Base-by-base conservation (phyloP, 2,797 vertebrate species). In the Atherinosoma microstoma region DNA sequence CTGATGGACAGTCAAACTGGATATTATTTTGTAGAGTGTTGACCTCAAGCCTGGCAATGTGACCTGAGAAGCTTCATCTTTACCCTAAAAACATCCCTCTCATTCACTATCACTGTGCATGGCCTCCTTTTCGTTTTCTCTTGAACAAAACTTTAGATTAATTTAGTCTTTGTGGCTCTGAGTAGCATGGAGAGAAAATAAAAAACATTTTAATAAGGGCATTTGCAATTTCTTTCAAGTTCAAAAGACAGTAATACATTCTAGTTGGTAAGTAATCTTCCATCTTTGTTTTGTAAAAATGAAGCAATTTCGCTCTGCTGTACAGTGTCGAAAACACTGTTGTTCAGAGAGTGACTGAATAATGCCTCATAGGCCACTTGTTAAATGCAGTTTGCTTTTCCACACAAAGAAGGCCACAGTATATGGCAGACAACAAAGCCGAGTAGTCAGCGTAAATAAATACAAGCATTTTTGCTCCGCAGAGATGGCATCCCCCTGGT, bases 401-500 rank as follows among this genome's bases (percentile, higher is more conserved):
- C 35, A 61, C 76, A 86, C 86, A 89, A 73, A 85, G 86, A 82
- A 24, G 51, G 70, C 75, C 79, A 71, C 76, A 53, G 32, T 86
- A 66, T 84, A 81, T 67, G 75, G 79, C 76, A 80, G 65, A 79
- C 76, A 85, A 90, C 87, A 90, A 90, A 91, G 80, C 65, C 1
- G 61, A 75, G 71, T 75, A 82, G 83, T 89, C 80, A 75, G 89
- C 72, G 64, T 82, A 89, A 90, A 92, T 89, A 92, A 92, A 93
- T 87, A 90, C 87, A 86, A 88, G 80, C 81, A 74, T 90, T 91
- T 81, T 80, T 61, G 64, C 70, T 86, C 80, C 42, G 47, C 82
- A 77, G 88, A 88, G 86, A 87, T 84, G 90, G 84, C 86, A 84
- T 91, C 89, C 89, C 85, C 80, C 84, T 76, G 90, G 88, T 94